A percentile compares a stretch with the other conserved stretches of the same genome.
Evolutionary conservation across 2,797 vertebrate genomes (phyloP).

Genomic region (Microctenopoma stevenorrisi): DNA sequence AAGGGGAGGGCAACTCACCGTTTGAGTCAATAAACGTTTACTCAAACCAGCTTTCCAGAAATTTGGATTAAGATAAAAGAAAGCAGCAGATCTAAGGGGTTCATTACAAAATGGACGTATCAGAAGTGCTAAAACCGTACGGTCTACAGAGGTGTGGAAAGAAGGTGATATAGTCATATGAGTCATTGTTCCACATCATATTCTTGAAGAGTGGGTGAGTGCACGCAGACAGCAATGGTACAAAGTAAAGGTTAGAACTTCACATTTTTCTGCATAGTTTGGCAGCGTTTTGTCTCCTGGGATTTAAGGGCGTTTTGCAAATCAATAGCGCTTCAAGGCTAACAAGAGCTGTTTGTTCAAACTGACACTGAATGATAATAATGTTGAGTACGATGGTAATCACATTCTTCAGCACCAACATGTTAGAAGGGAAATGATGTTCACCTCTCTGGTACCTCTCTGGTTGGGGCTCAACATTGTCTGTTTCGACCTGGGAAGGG

Average conservation of each 20-base stretch:
- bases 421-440: neutral
- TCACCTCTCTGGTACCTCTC: neutral
- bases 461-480: neutral
- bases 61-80: neutral
- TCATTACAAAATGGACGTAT: neutral
- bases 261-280: neutral
- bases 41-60: neutral
- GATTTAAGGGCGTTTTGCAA: neutral
- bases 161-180: constrained; percentile 4
- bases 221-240: neutral
- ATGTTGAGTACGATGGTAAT: constrained; percentile 3
- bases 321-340: neutral
- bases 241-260: neutral
- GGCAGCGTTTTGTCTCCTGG: neutral
- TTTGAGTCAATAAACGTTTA: neutral
- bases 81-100: neutral
- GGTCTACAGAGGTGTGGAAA: constrained; percentile 7
- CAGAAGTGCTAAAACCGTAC: constrained; percentile 22
- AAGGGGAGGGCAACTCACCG: neutral
- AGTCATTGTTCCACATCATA: constrained; percentile 31
- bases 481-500: too few species aligned
- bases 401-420: neutral
- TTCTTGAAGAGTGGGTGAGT: neutral
- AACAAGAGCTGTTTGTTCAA: neutral
- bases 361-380: neutral